Base-by-base conservation (phyloP, 2,888 invertebrate genomes). In the Nipponacmea schrenckii region DNA sequence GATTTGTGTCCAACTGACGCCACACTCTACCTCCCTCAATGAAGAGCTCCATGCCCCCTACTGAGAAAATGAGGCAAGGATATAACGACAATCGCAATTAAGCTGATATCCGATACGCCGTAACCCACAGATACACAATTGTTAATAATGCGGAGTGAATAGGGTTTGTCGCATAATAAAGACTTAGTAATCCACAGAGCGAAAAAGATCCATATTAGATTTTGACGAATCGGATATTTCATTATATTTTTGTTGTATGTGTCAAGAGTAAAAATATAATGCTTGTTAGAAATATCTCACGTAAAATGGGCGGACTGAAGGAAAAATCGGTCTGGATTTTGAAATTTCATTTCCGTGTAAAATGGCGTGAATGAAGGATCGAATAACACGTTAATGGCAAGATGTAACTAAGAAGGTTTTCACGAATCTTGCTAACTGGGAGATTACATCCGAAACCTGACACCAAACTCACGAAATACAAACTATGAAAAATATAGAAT, bases 361-460 rank as follows among this genome's bases (percentile, higher is more conserved):
- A 56, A 56, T 56, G 56, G 56, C 56, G 56, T 56, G 20, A 24
- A 56, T 56, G 20, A 24, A 24, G 24, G 56, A 56, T 56, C 56
- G 24, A 56, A 56, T 56, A 56, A 56, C 56, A 56, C 44, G 20
- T 44, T 66, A 66, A 66, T 66, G 39, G 24, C 66, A 66, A 24
- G 66, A 14, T 45, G 39, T 46, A 44, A 8, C 24, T 66, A 39
- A 24, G 39, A 39, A 31, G 46, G 44, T 17, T 64, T 64, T 64
- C 64, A 27, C 26, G 31, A 27, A 39, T 26, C 44, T 64, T 2
- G 24, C 24, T n/a, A 26, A 44, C 24, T 44, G 64, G n/a, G 27
- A 27, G 31, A 39, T 64, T 39, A 64, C 64, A 64, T 64, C 31
- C 64, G 44, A 44, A 64, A 64, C 15, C n/a, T 39, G 64, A 64